phyloP scores from a whole-genome alignment of 2,113 vertebrate species.

The Eclectus roratus region DNA sequence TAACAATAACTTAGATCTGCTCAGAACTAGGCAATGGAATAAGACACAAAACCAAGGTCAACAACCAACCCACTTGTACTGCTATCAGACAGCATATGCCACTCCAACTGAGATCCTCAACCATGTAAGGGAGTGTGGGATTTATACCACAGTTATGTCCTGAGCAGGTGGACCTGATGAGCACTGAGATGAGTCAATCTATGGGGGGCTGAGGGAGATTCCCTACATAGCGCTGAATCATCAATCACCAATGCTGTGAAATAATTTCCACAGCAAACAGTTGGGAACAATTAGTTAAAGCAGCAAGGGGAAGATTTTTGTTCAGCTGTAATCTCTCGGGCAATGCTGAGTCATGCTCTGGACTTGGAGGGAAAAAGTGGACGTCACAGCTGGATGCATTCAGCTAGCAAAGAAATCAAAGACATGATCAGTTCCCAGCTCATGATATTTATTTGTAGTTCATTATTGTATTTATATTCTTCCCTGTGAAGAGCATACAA shows the following conservation, averaged over 20 bases:
- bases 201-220: slow-evolving; percentile 53
- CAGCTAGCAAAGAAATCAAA: slow-evolving; percentile 33
- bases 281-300: slow-evolving; percentile 41
- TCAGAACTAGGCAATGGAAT: neutral
- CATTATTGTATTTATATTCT: neutral
- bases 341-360: slow-evolving; percentile 52
- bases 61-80: neutral
- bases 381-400: neutral
- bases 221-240: slow-evolving; percentile 66
- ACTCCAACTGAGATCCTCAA: neutral
- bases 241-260: neutral
- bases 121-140: neutral
- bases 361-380: neutral
- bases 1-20: neutral
- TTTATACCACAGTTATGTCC: slow-evolving; percentile 25
- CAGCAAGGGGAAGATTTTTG: neutral
- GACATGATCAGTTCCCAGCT: neutral
- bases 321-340: neutral
- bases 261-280: neutral
- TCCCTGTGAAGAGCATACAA: neutral
- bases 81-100: neutral
- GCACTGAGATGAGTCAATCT: slow-evolving; percentile 42
- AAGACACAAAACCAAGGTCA: neutral
- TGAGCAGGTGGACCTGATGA: slow-evolving; percentile 65
- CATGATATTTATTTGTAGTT: neutral